Evolutionary conservation across 2,113 vertebrate genomes (phyloP), one percentile per base, ranked within the genome.

Genomic region (Rutilus rutilus): DNA sequence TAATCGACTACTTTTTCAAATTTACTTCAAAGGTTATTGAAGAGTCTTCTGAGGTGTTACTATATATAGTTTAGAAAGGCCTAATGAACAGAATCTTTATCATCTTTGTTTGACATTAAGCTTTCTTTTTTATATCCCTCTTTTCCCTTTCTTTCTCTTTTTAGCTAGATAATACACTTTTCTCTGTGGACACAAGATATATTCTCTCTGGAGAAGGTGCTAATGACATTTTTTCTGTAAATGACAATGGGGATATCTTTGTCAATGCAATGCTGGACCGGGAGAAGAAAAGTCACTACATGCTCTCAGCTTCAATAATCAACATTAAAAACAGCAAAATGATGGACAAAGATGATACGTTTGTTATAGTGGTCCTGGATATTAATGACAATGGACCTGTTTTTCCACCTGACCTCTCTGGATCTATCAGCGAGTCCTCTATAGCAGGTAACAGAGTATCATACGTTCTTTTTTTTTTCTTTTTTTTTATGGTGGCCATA

Each of bases 321-420:
- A 93, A 98, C 87, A 91, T 78, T 12, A 86, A 85, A n/a, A 94
- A 91, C 78, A 87, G 84, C 9, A 6, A 2, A 17, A 23, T 92
- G n/a, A 86, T 99, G 57, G 98, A 98, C 17, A 73, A 91, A 0
- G 88, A 95, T 0, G 96, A 95, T 11, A 89, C 87, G 0, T 99
- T 99, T 90, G 90, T 90, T 0, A 94, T 99, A 84, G 95, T 96
- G 39, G 96, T 99, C 19, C 92, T 93, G 0, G 98, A 99, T 1
- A 91, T 99, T 75, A 99, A 99, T 1, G 98, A 99, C 93, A 97
- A 99, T 7, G 92, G 9, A 2, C 98, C 98, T 0, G 91, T 95
- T 60, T 99, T 99, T 88, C 90, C 92, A 0, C 90, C 88, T 60
- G 88, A 78, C 5, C 96, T 93, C 88, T 97, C 96, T 0, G 96